phyloP scores from a whole-genome alignment of 2,113 vertebrate species.

The Pica pica region DNA sequence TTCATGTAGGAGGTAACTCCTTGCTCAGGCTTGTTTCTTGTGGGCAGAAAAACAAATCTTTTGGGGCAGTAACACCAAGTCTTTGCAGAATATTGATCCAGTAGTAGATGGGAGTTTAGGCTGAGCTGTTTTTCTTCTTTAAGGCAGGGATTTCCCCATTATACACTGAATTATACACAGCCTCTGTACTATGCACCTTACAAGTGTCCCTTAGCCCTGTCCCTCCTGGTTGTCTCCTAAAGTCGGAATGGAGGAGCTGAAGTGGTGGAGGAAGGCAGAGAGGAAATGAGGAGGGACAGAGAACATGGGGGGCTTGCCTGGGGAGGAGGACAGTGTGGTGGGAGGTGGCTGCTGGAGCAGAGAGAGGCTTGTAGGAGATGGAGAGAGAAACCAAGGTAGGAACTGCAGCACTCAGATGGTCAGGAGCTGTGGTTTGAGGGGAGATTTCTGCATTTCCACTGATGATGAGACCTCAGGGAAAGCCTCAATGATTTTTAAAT shows the following conservation, averaged over 20 bases:
- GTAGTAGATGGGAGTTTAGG: not conserved
- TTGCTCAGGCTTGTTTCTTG: not conserved
- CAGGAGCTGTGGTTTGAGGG: not conserved
- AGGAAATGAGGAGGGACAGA: not conserved
- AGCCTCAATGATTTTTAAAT: not conserved
- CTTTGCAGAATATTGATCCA: not conserved
- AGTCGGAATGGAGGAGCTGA: not conserved
- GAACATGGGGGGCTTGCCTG: not conserved
- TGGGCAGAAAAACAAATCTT: not conserved
- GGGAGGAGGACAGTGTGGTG: rapidly evolving
- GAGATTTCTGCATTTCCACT: not conserved
- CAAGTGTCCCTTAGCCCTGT: not conserved
- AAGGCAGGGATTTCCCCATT: not conserved
- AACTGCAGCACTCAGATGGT: rapidly evolving
- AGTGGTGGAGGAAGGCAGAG: not conserved
- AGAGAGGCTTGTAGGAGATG: not conserved
- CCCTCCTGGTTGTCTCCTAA: not conserved
- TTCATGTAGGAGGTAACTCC: not conserved
- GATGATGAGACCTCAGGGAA: not conserved
- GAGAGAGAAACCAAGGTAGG: not conserved
- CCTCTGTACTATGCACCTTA: not conserved
- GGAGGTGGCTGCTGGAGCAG: not conserved
- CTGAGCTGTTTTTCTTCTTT: not conserved
- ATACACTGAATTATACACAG: not conserved
- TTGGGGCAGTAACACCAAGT: too few relatives aligned